Base-by-base conservation (phyloP, 2,797 vertebrate species). In the Merluccius polli region DNA sequence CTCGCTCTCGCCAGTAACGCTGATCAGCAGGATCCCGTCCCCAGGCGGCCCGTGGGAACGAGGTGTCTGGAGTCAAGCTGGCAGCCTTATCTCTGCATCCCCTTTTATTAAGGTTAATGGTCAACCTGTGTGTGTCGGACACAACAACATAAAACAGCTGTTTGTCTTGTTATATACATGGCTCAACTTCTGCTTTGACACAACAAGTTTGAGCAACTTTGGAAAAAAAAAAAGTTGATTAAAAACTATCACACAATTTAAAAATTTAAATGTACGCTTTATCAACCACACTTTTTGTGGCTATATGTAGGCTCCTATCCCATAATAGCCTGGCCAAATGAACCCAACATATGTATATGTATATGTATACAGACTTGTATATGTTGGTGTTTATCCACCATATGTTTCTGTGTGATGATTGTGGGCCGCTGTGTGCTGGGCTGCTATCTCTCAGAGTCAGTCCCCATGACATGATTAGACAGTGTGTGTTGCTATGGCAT, bases 361-460 rank as follows among this genome's bases (percentile, higher is more conserved):
- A 65, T 65, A 1, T 27, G 27, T 65, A 65, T 3, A 27, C 24
- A 48, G 41, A 48, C 41, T 48, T 48, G 24, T n/a, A n/a, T n/a
- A n/a, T n/a, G n/a, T n/a, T n/a, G n/a, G n/a, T 27, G 24, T 24
- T 65, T 65, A 27, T 27, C 59, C 59, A 59, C 15, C 52, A 59
- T 27, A 11, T 65, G 59, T 65, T 24, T 63, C 2, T 48, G 41
- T 65, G 59, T 65, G 10, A 59, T n/a, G 52, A 59, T 59, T 24
- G 21, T 59, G 21, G 52, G 41, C 16, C 63, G 30, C 72, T 65
- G 44, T 84, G 80, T 81, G 36, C 78, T 84, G 87, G 87, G 84
- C 80, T 81, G 75, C 87, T 92, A 92, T 92, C 91, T 93, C 31
- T 74, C 21, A 30, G 44, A 77, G 75, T 88, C 90, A 93, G 88